Evolutionary conservation across 2,888 invertebrate genomes (phyloP).

Genomic region (Nephrocerus scutellatus): DNA sequence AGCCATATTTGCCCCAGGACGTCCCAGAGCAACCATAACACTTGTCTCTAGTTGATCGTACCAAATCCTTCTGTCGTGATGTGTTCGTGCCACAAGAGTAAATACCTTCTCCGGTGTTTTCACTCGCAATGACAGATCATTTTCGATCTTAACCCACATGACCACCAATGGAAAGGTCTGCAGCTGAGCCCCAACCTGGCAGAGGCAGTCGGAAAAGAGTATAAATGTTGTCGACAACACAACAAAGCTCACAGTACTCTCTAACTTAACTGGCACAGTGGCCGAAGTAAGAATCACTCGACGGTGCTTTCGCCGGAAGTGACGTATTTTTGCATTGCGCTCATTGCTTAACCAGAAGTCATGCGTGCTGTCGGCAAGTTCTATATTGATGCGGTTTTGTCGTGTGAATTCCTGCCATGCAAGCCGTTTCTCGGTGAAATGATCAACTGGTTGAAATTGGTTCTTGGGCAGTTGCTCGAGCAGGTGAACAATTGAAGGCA

Average conservation of each 20-base stretch:
- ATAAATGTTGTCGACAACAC: constrained; percentile 69
- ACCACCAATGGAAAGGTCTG: constrained; percentile 64
- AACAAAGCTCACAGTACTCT: constrained; percentile 61
- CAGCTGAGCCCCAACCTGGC: constrained; percentile 64
- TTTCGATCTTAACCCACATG: constrained; percentile 70
- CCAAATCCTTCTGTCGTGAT: constrained; percentile 74
- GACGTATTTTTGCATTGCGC: constrained; percentile 38
- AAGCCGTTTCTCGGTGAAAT: constrained; percentile 34
- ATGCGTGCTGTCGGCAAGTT: constrained; percentile 40
- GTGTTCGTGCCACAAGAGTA: constrained; percentile 54
- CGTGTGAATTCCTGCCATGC: constrained; percentile 39
- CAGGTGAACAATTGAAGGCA: constrained; percentile 36
- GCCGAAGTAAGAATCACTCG: constrained; percentile 74
- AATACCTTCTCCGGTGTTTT: constrained; percentile 74
- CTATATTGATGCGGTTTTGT: constrained; percentile 38
- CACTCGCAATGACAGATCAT: constrained; percentile 63
- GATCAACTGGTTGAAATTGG: constrained; percentile 27
- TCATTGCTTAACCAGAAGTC: constrained; percentile 46
- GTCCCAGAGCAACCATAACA: constrained; percentile 62
- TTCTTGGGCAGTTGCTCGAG: constrained; percentile 34
- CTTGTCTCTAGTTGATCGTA: constrained; percentile 66
- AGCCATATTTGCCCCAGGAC: constrained; percentile 56
- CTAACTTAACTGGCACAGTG: constrained; percentile 60
- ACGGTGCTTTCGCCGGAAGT: constrained; percentile 56
- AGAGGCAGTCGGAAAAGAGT: constrained; percentile 72